phyloP scores from a whole-genome alignment of 2,888 invertebrate genomes.

The Labia minor region DNA sequence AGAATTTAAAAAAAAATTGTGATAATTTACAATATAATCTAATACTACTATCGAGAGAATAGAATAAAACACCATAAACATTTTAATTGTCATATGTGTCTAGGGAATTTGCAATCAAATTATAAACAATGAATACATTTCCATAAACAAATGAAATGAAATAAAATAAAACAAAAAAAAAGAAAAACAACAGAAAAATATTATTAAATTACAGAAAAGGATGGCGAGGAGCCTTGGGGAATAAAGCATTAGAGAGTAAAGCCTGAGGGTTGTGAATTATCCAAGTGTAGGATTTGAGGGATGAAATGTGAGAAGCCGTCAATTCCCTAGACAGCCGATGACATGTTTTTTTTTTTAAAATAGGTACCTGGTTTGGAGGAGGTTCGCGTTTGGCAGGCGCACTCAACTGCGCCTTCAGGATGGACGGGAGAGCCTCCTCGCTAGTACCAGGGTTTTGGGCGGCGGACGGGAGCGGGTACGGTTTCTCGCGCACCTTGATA shows the following conservation, averaged over 20 bases:
- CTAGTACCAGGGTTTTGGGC: conserved; percentile 18
- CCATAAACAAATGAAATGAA: too few species aligned
- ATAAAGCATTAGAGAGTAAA: conserved; percentile 16
- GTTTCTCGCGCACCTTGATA: conserved; percentile 52
- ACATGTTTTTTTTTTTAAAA: neutral
- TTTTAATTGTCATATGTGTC: too few species aligned
- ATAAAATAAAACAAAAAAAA: too few species aligned
- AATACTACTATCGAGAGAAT: too few species aligned
- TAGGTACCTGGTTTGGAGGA: conserved; percentile 1
- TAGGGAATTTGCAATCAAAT: too few species aligned
- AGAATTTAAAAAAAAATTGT: too few species aligned
- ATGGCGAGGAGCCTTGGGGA: conserved; percentile 22
- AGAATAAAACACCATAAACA: too few species aligned
- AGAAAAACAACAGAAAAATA: too few species aligned
- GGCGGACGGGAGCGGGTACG: conserved; percentile 40
- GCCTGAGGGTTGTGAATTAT: conserved; percentile 15
- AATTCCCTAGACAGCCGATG: neutral
- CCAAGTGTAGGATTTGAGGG: conserved; percentile 21
- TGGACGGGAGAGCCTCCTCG: conserved; percentile 36
- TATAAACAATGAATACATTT: too few species aligned
- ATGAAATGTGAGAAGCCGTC: neutral
- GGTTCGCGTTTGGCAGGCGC: conserved; percentile 47
- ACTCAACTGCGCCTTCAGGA: conserved; percentile 73
- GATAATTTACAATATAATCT: too few species aligned
- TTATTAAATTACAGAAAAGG: neutral